Conservation (phyloP, 2,888 invertebrate genomes). For the Tetanocera ferruginea region DNA sequence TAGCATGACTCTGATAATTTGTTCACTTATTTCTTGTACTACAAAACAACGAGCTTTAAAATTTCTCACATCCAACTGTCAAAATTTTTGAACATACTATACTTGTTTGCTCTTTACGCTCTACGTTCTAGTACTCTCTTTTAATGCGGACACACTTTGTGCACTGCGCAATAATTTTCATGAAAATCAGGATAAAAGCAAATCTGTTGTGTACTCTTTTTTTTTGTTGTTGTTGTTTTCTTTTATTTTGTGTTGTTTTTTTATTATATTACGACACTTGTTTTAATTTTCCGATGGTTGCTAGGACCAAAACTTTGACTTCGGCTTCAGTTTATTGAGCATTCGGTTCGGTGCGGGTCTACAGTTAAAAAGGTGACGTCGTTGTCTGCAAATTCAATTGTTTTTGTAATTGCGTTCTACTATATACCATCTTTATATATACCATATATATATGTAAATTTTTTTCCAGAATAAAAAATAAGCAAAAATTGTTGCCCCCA, state of each 20-base stretch:
- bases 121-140: constrained; percentile 1
- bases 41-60: not conserved
- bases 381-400: constrained; percentile 6
- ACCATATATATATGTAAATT: not conserved
- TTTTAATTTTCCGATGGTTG: constrained; percentile 4
- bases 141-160: constrained; percentile 29
- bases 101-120: not conserved
- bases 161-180: constrained; percentile 33
- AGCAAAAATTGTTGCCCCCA: not conserved
- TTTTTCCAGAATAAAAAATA: not conserved
- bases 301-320: constrained; percentile 36
- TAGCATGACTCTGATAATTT: not conserved
- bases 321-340: constrained; percentile 40
- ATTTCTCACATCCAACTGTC: not conserved
- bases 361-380: constrained; percentile 33
- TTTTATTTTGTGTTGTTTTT: not conserved
- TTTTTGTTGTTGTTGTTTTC: not conserved
- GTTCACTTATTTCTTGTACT: too few relatives aligned
- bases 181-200: constrained; percentile 27
- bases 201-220: not conserved
- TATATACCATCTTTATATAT: not conserved
- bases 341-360: constrained; percentile 37
- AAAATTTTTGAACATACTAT: not conserved
- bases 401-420: constrained; percentile 42
- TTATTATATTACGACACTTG: not conserved